Percentiles rank a stretch among this genome's conserved stretches.
Conservation (phyloP, 2,113 vertebrate genomes). For the Hemiscyllium ocellatum region DNA sequence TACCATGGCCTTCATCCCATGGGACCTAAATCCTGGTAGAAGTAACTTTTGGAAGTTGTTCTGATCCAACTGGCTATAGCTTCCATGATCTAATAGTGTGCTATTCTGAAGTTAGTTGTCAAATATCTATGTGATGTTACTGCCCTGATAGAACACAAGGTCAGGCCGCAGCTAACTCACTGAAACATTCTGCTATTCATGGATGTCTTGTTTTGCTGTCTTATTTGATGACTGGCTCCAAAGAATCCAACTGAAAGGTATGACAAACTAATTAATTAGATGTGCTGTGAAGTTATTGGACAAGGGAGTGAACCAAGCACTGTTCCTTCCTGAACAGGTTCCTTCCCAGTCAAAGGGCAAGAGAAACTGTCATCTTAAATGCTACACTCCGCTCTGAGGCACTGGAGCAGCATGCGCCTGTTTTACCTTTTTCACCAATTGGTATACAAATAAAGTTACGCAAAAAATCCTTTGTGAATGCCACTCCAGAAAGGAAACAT, state of each 20-base stretch:
- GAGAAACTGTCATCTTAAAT: background rate
- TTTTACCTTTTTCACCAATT: background rate
- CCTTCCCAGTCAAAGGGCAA: background rate
- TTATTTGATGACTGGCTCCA: background rate
- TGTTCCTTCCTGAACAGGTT: background rate
- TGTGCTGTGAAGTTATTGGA: background rate
- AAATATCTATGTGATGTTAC: background rate
- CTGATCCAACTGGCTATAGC: background rate
- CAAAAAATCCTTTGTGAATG: background rate
- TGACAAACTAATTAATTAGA: background rate
- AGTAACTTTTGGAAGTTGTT: background rate
- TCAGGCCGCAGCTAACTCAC: background rate
- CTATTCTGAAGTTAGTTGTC: background rate
- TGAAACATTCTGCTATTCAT: background rate
- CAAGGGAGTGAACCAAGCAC: background rate
- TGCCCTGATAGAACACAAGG: background rate
- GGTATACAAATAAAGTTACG: background rate
- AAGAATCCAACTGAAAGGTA: background rate
- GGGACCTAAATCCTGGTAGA: background rate
- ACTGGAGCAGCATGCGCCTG: background rate
- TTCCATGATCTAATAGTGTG: background rate
- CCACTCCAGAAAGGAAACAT: background rate
- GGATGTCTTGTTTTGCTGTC: background rate
- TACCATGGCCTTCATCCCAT: background rate
- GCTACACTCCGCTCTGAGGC: background rate